Evolutionary conservation across 2,113 vertebrate genomes (phyloP), one percentile per base, ranked within the genome.

Genomic region (Pimephales promelas): DNA sequence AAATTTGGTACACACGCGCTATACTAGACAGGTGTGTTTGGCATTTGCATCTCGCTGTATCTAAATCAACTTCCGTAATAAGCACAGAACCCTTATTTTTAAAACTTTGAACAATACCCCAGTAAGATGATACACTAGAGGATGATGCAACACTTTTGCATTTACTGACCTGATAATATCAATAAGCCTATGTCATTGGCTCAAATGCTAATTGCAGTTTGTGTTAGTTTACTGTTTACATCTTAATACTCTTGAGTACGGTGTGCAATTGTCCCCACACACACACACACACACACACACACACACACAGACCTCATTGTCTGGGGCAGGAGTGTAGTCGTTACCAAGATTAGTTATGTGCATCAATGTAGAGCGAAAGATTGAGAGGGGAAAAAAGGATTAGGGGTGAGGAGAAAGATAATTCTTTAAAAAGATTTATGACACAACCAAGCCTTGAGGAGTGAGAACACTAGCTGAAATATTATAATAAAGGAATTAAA

Each of bases 281-380:
- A 73, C 14, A 40, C 36, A 45, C 11, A 70, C 52, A 78, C 34
- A 79, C 40, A 49, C 76, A 79, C 76, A 62, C 56, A 80, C n/a
- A 73, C 20, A 40, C 18, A 64, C 31, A 76, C 59, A 57, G 36
- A 8, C 64, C 40, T 66, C 73, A 84, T 84, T 84, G 79, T 84
- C 72, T 59, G 45, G 64, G 40, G 57, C 54, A 78, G 78, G 18
- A 47, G 10, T 13, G 20, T 73, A 57, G 56, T 73, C 64, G 73
- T 84, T 82, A 87, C 79, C 71, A 82, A 78, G 71, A 73, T 82
- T 73, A 84, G 79, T 64, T 62, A 52, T 76, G 79, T 80, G 79
- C 81, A 84, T 82, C 72, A 31, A 72, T 62, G 78, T 45, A 16
- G 10, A 84, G 9, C 26, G 24, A 68, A 73, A 84, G 34, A 34